These are phyloP conservation scores for Idaea aversata DNA, from an alignment of 2,888 invertebrate genomes.

Conservation along the genomic window DNA sequence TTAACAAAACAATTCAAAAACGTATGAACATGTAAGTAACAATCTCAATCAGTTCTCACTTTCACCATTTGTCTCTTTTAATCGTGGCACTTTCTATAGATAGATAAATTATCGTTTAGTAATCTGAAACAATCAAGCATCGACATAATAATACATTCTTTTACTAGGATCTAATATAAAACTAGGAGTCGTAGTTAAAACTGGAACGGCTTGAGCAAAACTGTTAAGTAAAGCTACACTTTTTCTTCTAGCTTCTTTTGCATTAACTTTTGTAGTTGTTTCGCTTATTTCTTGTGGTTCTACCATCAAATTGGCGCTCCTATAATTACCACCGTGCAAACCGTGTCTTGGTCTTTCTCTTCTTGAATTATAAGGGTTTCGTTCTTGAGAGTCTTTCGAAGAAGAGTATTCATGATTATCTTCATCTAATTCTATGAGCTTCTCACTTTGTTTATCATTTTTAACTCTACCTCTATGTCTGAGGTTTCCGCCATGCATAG, in stretches of 20 bases:
- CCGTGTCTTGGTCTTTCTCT: constrained; percentile 32
- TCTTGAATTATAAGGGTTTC: constrained; percentile 38
- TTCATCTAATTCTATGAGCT: constrained; percentile 56
- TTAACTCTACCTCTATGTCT: constrained; percentile 36
- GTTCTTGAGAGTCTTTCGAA: constrained; percentile 31
- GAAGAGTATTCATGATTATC: constrained; percentile 38
- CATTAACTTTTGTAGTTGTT: constrained; percentile 29
- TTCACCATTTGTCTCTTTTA: constrained; percentile 36
- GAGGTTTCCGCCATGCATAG: constrained; percentile 56
- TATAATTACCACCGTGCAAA: constrained; percentile 71
- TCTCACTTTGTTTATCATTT: constrained; percentile 41
- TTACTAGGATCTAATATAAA: constrained; percentile 75
- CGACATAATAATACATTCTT: constrained; percentile 75
- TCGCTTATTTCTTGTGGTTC: constrained; percentile 30
- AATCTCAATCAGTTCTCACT: constrained; percentile 34
- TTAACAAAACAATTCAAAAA: neutral
- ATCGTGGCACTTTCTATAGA: constrained; percentile 57
- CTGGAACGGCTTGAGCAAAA: constrained; percentile 63
- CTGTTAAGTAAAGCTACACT: constrained; percentile 61
- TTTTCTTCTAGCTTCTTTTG: constrained; percentile 40
- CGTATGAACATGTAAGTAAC: neutral
- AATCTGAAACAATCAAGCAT: constrained; percentile 35
- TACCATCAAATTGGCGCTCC: constrained; percentile 53
- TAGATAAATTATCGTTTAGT: constrained; percentile 18
- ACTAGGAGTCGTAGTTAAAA: constrained; percentile 60